phyloP scores from a whole-genome alignment of 2,113 vertebrate genomes.

The Plecturocebus donacophilus region DNA sequence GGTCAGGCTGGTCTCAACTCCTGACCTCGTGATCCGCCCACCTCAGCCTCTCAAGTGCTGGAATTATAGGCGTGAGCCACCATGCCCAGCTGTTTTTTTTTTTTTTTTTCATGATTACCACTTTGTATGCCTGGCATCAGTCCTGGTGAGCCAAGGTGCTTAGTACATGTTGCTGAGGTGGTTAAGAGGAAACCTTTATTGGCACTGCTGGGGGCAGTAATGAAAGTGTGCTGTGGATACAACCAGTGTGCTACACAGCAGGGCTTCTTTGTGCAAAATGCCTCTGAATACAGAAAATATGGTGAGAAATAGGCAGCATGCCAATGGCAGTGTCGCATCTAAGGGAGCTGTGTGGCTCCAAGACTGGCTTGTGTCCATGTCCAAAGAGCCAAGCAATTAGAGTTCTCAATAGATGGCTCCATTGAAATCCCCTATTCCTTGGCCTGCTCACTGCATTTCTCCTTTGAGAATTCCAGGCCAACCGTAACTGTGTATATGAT shows the following conservation, averaged over 20 bases:
- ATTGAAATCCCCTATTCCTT: neutral
- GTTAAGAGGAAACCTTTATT: neutral
- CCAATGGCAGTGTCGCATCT: neutral
- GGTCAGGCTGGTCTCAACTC: too few species aligned
- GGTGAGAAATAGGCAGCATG: neutral
- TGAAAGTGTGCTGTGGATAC: neutral
- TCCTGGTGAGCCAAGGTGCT: neutral
- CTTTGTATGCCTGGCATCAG: neutral
- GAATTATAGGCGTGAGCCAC: too few species aligned
- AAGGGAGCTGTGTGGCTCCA: neutral
- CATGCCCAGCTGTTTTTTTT: too few species aligned
- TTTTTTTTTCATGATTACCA: neutral
- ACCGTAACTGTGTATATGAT: fast-evolving
- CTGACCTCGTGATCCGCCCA: too few species aligned
- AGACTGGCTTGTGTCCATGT: neutral
- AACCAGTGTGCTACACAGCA: neutral
- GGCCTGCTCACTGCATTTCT: neutral
- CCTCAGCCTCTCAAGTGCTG: too few species aligned
- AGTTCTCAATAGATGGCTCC: neutral
- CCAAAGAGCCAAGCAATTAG: neutral
- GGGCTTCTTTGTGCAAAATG: neutral
- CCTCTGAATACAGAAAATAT: neutral
- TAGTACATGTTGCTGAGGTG: neutral
- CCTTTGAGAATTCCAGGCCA: neutral
- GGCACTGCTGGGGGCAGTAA: neutral